A percentile compares a stretch with the other conserved stretches of the same genome.
phyloP scores from a whole-genome alignment of 1,140 invertebrate genomes.

The Drosophila teissieri region DNA sequence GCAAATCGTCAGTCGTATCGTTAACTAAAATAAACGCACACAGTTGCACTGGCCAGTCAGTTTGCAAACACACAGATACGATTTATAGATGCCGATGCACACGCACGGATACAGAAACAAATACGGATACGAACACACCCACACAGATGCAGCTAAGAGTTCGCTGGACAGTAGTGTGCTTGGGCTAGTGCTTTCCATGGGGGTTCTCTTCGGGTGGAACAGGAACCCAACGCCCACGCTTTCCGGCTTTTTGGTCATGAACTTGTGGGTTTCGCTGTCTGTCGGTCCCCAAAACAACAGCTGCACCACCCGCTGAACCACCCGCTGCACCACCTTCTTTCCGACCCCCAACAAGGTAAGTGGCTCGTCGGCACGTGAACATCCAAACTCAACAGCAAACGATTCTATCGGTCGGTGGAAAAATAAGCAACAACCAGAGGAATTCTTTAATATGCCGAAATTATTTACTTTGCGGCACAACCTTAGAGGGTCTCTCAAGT shows the following conservation, averaged over 20 bases:
- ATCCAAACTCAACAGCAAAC: background rate
- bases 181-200: slow-evolving; percentile 2
- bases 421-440: slow-evolving; percentile 30
- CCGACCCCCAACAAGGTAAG: slow-evolving; percentile 15
- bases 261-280: slow-evolving; percentile 63
- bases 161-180: slow-evolving; percentile 24
- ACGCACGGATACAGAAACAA: slow-evolving; percentile 19
- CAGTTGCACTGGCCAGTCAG: slow-evolving; percentile 21
- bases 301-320: slow-evolving; percentile 18
- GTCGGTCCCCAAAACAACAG: slow-evolving; percentile 14
- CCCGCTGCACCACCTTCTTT: slow-evolving; percentile 17
- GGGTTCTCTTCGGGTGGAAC: slow-evolving; percentile 5
- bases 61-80: slow-evolving; percentile 15
- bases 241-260: slow-evolving; percentile 77
- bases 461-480: slow-evolving; percentile 37
- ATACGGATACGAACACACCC: slow-evolving; percentile 18
- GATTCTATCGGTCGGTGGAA: slow-evolving; percentile 5
- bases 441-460: slow-evolving; percentile 34
- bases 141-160: slow-evolving; percentile 29
- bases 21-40: slow-evolving; percentile 64
- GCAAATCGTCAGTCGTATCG: slow-evolving; percentile 46
- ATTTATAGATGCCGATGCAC: slow-evolving; percentile 11
- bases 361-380: slow-evolving; percentile 39
- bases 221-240: slow-evolving; percentile 54
- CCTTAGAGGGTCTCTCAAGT: slow-evolving; percentile 24